Evolutionary conservation across 2,888 invertebrate genomes (phyloP).

Genomic region (Plebejus anna): DNA sequence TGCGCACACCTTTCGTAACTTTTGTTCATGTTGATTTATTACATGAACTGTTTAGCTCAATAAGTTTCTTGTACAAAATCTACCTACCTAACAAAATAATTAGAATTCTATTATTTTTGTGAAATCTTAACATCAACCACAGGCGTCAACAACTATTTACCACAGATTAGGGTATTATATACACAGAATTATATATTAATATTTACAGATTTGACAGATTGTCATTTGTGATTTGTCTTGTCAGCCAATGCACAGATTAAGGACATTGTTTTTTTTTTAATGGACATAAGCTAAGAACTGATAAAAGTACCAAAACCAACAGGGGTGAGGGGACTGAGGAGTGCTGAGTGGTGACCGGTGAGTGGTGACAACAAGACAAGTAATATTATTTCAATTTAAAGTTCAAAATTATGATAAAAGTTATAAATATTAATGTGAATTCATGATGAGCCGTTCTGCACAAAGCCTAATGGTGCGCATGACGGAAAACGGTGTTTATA

Average conservation of each 20-base stretch:
- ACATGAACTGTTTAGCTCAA: neutral
- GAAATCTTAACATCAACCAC: neutral
- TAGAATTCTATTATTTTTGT: neutral
- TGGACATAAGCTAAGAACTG: no score
- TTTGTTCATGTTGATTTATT: slow-evolving; percentile 55
- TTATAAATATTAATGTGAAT: neutral
- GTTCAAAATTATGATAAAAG: no score
- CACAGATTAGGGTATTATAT: neutral
- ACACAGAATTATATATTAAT: no score
- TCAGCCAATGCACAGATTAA: no score
- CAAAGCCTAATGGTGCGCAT: neutral
- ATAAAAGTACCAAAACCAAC: no score
- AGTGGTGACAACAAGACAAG: no score
- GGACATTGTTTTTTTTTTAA: no score
- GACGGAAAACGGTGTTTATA: neutral
- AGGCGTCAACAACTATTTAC: neutral
- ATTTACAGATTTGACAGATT: no score
- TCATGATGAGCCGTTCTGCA: neutral
- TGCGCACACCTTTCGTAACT: slow-evolving; percentile 72
- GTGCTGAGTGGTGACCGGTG: no score
- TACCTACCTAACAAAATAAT: neutral
- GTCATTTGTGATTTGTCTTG: no score
- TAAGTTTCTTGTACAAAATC: slow-evolving; percentile 1
- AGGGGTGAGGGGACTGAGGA: no score
- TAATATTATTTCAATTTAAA: no score